Percentiles rank a stretch among this genome's conserved stretches.
These are phyloP conservation scores for Scopus umbretta DNA, from an alignment of 2,113 vertebrate genomes.

Conservation along the genomic window DNA sequence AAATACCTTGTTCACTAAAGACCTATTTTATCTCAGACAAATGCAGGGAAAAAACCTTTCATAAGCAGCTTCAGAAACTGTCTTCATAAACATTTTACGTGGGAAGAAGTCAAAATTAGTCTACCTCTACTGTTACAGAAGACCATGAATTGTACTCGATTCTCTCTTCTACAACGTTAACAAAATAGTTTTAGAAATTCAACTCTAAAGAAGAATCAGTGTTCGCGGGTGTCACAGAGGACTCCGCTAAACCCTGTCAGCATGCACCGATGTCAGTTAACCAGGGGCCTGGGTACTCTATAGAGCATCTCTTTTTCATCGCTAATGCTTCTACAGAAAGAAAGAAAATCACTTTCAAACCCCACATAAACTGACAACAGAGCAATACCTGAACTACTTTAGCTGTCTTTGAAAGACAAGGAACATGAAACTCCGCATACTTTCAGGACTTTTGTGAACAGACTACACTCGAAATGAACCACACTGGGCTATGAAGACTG, in stretches of 20 bases:
- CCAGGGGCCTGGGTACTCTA: neutral
- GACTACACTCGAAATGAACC: neutral
- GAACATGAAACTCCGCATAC: neutral
- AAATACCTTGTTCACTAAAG: neutral
- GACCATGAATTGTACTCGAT: neutral
- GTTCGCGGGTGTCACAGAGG: neutral
- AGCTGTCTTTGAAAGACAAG: neutral
- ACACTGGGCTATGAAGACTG: neutral
- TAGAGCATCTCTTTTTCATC: neutral
- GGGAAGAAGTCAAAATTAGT: neutral
- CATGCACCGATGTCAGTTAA: neutral
- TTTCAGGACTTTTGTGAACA: neutral
- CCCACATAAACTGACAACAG: neutral
- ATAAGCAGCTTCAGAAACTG: neutral
- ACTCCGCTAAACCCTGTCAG: neutral
- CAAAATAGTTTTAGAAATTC: neutral
- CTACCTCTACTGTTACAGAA: neutral
- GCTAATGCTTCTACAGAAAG: neutral
- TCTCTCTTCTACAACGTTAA: neutral
- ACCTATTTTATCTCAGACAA: neutral
- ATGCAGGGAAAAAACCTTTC: neutral
- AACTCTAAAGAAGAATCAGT: neutral
- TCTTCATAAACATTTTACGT: neutral
- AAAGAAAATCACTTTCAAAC: neutral
- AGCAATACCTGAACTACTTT: neutral